Base-by-base conservation (phyloP, 2,888 invertebrate species). In the Rhamnusium bicolor region DNA sequence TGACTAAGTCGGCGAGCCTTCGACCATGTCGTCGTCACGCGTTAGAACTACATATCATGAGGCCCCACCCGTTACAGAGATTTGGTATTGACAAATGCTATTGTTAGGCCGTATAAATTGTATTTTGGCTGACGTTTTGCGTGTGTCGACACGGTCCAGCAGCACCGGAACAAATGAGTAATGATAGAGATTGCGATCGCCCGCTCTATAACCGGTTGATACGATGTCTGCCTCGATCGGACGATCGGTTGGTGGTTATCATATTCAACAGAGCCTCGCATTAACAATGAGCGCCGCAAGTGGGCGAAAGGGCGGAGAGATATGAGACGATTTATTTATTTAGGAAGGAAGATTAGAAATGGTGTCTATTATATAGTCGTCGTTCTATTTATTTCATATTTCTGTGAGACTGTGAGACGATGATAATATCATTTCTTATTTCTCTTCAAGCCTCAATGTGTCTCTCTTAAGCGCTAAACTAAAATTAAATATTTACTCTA, bases 11-110 rank as follows among this genome's bases (percentile, higher is more conserved):
- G 69, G 68, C 73, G 74, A 58, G 68, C 78, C 76, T 24, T 1
- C 10, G 32, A 29, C 53, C 27, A 18, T 80, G 83, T 83, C 80
- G 78, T 77, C 80, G 83, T 83, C 84, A 83, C 83, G 83, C 82
- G 81, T 77, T 74, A 72, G 69, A 72, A 80, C 82, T 78, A 84
- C 83, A 84, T 83, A 84, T 84, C 84, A 84, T 72, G 24, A 73
- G 61, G 82, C 81, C 80, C 84, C 84, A 82, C 83, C 84, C 82
- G 81, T 71, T 76, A 77, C 81, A 82, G 77, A 82, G 85, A 85
- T 85, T 85, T 84, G 85, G 83, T 85, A 86, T 86, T 86, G 86
- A 86, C 86, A 86, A 86, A 86, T 84, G 85, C 86, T 80, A 85
- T 86, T 86, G 86, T 85, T 83, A 83, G 84, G 82, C 74, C 79